Percentiles rank a stretch among this genome's conserved stretches.
phyloP scores from a whole-genome alignment of 1,140 invertebrate genomes.

The Sipha flava region DNA sequence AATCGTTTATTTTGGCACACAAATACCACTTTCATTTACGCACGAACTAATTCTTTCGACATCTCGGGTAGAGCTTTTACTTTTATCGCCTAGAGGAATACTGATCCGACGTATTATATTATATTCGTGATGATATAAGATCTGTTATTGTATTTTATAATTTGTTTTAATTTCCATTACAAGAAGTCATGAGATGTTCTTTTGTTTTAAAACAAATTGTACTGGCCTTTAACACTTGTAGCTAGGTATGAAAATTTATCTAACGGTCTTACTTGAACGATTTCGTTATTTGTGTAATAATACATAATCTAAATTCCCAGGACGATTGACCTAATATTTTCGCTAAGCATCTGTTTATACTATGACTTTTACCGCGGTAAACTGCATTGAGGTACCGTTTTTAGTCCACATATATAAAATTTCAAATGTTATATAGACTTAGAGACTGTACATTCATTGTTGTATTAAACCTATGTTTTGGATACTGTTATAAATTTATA shows the following conservation, averaged over 20 bases:
- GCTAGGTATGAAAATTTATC: not conserved
- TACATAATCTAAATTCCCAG: not conserved
- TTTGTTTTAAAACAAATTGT: not conserved
- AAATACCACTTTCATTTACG: not conserved
- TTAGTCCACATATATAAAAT: not conserved
- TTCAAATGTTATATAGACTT: not conserved
- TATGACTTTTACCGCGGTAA: not conserved
- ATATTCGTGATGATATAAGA: not conserved
- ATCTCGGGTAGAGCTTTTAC: not conserved
- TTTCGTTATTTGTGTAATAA: not conserved
- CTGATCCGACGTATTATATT: not conserved
- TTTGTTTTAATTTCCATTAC: not conserved
- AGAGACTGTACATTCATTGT: not conserved
- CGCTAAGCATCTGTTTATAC: not conserved
- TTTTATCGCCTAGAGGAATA: not conserved
- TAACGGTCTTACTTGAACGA: not conserved
- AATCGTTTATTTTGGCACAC: not conserved
- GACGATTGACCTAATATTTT: not conserved
- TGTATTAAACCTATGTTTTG: not conserved
- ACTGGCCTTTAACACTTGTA: not conserved
- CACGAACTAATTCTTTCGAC: not conserved
- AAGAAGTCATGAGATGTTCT: not conserved
- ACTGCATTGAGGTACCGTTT: not conserved
- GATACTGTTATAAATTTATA: not conserved
- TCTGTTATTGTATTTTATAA: not conserved